Evolutionary conservation across 2,888 invertebrate genomes (phyloP).

Genomic region (Leucophenga maculata): DNA sequence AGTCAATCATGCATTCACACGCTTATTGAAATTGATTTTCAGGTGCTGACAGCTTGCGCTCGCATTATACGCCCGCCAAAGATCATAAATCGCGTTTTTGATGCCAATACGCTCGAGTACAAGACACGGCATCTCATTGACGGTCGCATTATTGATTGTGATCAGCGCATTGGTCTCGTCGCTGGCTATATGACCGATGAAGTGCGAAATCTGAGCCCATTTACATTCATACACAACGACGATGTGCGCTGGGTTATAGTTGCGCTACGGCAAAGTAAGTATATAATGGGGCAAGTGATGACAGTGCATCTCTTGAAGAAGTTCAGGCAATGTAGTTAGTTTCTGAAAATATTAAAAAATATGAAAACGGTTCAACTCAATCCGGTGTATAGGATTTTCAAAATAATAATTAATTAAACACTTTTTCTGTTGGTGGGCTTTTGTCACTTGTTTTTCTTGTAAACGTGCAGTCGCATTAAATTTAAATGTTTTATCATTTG

Average conservation of each 20-base stretch:
- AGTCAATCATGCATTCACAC: background rate
- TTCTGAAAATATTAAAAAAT: too few species aligned
- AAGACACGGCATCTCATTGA: conserved; percentile 91
- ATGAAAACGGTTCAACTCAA: too few species aligned
- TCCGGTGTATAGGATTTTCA: too few species aligned
- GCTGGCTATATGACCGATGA: conserved; percentile 92
- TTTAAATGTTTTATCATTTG: conserved; percentile 27
- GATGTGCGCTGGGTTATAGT: conserved; percentile 92
- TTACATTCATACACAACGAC: conserved; percentile 90
- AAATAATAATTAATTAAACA: too few species aligned
- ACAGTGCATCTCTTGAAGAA: too few species aligned
- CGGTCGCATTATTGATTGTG: conserved; percentile 90
- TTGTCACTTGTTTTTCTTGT: background rate
- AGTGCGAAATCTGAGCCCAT: conserved; percentile 89
- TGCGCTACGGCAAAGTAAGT: conserved; percentile 86
- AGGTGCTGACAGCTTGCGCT: conserved; percentile 82
- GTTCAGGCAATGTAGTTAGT: too few species aligned
- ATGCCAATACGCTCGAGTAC: conserved; percentile 86
- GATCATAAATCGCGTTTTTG: conserved; percentile 78
- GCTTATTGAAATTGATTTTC: conserved; percentile 22
- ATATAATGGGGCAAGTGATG: too few species aligned
- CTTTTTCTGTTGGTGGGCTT: too few species aligned
- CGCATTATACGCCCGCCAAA: conserved; percentile 81
- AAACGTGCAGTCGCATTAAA: background rate
- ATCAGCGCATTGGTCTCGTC: conserved; percentile 90